phyloP scores from a whole-genome alignment of 2,113 vertebrate species.

The Scopus umbretta region DNA sequence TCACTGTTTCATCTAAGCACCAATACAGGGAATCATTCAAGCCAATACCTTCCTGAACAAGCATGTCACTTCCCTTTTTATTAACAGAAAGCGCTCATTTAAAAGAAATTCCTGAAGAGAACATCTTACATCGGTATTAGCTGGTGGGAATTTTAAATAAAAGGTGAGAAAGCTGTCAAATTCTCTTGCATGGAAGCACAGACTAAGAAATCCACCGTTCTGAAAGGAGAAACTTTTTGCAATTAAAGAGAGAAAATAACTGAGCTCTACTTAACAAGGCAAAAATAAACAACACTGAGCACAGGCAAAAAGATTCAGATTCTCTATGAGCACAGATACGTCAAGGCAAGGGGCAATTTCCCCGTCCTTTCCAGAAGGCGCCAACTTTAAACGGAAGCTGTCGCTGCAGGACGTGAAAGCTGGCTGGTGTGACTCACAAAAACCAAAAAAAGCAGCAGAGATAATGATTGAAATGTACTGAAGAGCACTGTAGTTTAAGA shows the following conservation, averaged over 20 bases:
- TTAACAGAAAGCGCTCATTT: neutral
- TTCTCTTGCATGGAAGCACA: neutral
- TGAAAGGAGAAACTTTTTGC: neutral
- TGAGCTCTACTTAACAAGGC: neutral
- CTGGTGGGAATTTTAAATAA: neutral
- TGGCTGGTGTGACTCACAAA: neutral
- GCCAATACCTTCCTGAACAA: neutral
- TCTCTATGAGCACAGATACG: neutral
- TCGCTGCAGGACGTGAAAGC: neutral
- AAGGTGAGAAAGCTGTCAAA: neutral
- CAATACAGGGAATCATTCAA: neutral
- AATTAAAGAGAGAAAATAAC: neutral
- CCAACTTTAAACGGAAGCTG: neutral
- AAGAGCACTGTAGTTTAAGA: neutral
- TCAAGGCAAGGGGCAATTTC: neutral
- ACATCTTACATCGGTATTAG: neutral
- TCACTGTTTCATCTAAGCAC: neutral
- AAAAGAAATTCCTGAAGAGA: neutral
- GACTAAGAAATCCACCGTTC: neutral
- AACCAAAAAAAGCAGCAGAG: neutral
- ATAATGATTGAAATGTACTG: neutral
- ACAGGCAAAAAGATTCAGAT: neutral
- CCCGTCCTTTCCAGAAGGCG: neutral
- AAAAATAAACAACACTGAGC: neutral
- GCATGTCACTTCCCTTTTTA: fast-evolving